Base-by-base conservation (phyloP, 2,113 vertebrate species). In the Pollimyrus isidori region DNA sequence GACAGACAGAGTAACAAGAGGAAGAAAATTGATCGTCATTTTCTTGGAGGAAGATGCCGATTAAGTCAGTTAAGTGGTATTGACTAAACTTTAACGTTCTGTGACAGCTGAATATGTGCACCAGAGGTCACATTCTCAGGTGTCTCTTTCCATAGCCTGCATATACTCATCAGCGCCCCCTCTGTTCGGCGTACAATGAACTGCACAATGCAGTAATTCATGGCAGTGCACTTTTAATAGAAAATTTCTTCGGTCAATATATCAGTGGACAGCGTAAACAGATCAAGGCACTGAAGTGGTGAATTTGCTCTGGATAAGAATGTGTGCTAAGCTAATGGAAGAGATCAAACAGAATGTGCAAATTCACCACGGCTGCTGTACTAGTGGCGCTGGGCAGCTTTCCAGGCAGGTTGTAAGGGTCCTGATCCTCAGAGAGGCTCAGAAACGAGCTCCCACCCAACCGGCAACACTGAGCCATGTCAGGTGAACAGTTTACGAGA, bases 11-110 rank as follows among this genome's bases (percentile, higher is more conserved):
- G 87, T 46, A 88, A 49, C 58, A 88, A 73, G 56, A 88, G 87
- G 42, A 19, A 45, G 58, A 46, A 30, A 69, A 88, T 76, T 62
- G 87, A 88, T 84, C 45, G 19, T 84, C 35, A 84, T 84, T 48
- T 84, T 46, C 87, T 69, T 48, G 65, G 26, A 88, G 87, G 87
- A 88, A 88, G 87, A 88, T 69, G 62, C 7, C 87, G 26, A 65
- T 49, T 13, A 73, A 88, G 65, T 19, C 62, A 73, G 46, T 88
- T 88, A 88, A 88, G 65, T 73, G 87, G 46, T 88, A 88, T 48
- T 21, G 87, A 46, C 58, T 17, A 62, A 87, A 35, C 52, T 50
- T 52, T 87, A 39, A 56, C 39, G 42, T 48, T 45, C 39, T 48
- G 9, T 45, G 82, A 84, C 42, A 46, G 19, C 45, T 48, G 82